Percentiles rank a stretch among this genome's conserved stretches.
phyloP scores from a whole-genome alignment of 2,113 vertebrate species.

The Mola mola region DNA sequence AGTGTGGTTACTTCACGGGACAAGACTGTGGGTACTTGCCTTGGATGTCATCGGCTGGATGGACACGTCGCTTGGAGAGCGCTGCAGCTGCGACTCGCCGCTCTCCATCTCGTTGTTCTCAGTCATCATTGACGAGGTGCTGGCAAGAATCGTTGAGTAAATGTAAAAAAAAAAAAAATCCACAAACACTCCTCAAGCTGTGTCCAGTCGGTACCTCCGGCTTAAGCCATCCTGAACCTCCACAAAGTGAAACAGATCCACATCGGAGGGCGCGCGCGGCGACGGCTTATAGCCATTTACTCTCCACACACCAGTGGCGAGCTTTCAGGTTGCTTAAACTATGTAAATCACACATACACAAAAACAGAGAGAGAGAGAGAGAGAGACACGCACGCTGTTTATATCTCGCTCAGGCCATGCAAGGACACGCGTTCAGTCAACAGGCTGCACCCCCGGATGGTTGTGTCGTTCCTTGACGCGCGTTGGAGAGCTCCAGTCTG shows the following conservation, averaged over 20 bases:
- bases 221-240: conserved; percentile 9
- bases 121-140: conserved; percentile 74
- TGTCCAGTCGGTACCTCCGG: not conserved
- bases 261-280: conserved; percentile 49
- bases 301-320: conserved; percentile 9
- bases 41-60: conserved; percentile 84
- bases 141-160: not conserved
- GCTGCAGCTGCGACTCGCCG: conserved; percentile 82
- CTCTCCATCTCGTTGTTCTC: conserved; percentile 87
- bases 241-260: conserved; percentile 28
- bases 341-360: not conserved
- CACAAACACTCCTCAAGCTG: conserved; percentile 23
- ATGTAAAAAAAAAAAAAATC: conserved; percentile 1
- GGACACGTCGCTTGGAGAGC: conserved; percentile 80
- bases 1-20: too few species aligned
- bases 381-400: not conserved
- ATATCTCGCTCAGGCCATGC: conserved; percentile 5
- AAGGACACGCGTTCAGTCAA: conserved; percentile 6
- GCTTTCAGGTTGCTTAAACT: not conserved
- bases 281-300: conserved; percentile 18
- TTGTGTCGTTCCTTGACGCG: conserved; percentile 32
- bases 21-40: conserved; percentile 80
- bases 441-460: not conserved
- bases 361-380: too few species aligned
- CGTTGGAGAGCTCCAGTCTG: conserved; percentile 45